These are phyloP conservation scores for Periophthalmus modestus DNA, from an alignment of 2,113 vertebrate species.

Conservation along the genomic window DNA sequence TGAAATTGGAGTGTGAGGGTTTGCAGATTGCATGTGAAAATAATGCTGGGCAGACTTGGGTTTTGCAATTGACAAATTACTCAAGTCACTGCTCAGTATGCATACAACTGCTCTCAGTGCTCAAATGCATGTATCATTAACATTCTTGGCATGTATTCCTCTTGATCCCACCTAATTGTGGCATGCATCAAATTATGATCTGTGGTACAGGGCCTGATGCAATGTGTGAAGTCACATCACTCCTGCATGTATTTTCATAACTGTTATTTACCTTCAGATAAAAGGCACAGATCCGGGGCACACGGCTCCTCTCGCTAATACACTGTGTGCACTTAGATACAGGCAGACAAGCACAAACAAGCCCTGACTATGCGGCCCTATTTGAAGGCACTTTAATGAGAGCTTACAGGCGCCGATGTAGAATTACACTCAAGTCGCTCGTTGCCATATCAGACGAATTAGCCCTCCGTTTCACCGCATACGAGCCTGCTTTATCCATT, in stretches of 20 bases:
- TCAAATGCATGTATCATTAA: too few species aligned
- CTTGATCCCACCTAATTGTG: not conserved
- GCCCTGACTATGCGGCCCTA: not conserved
- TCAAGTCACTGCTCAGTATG: not conserved
- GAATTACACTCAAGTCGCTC: constrained; percentile 46
- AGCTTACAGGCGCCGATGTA: constrained; percentile 28
- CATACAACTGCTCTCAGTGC: too few species aligned
- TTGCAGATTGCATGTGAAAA: not conserved
- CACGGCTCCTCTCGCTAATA: not conserved
- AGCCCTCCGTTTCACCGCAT: constrained; percentile 43
- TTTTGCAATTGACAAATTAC: not conserved
- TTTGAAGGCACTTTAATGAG: constrained; percentile 35
- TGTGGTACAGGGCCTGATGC: not conserved
- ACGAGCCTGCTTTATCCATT: constrained; percentile 36
- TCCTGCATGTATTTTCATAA: constrained; percentile 9
- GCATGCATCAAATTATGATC: constrained; percentile 6
- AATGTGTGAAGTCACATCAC: constrained; percentile 1
- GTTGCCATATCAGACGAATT: constrained; percentile 45
- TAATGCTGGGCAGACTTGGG: not conserved
- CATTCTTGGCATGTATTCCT: not conserved
- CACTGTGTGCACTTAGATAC: not conserved
- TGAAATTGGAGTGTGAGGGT: too few species aligned
- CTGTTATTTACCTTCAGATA: not conserved
- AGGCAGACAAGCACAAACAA: constrained; percentile 17
- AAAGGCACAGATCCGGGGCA: not conserved